These are phyloP conservation scores for Gulo gulo DNA, from an alignment of 2,113 vertebrate genomes.

Conservation along the genomic window DNA sequence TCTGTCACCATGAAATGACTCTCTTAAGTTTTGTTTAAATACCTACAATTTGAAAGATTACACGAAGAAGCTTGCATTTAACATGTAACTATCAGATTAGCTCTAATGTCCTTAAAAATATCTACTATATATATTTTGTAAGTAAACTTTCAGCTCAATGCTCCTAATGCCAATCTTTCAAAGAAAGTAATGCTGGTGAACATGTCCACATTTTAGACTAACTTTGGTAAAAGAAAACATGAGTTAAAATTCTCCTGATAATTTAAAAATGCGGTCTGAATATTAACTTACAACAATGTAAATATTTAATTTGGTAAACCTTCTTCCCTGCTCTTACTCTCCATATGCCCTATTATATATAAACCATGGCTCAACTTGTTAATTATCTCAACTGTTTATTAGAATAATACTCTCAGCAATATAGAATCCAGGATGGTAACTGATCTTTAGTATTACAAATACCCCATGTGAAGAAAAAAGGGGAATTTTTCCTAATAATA, in stretches of 20 bases:
- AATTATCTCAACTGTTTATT: slow-evolving; percentile 46
- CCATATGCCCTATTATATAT: background rate
- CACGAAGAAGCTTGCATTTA: background rate
- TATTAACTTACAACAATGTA: background rate
- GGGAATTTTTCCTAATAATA: slow-evolving; percentile 60
- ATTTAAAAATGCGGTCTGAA: slow-evolving; percentile 46
- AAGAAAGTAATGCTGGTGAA: slow-evolving; percentile 64
- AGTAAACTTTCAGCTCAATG: slow-evolving; percentile 10
- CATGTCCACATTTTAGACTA: background rate
- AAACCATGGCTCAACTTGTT: slow-evolving; percentile 47
- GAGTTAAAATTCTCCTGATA: slow-evolving; percentile 41
- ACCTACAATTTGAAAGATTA: slow-evolving; percentile 38
- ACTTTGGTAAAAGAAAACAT: slow-evolving; percentile 43
- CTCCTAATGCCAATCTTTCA: slow-evolving; percentile 36
- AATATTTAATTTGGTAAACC: slow-evolving; percentile 49
- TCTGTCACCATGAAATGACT: background rate
- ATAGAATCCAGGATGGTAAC: slow-evolving; percentile 22
- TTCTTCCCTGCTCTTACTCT: background rate
- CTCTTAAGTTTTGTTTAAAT: background rate
- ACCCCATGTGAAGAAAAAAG: slow-evolving; percentile 40
- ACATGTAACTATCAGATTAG: slow-evolving; percentile 18
- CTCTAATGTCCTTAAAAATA: slow-evolving; percentile 42
- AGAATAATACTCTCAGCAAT: slow-evolving; percentile 39
- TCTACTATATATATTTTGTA: background rate
- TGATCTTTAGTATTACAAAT: slow-evolving; percentile 19